Base-by-base conservation (phyloP, 1,140 invertebrate genomes). In the Caligus rogercresseyi region DNA sequence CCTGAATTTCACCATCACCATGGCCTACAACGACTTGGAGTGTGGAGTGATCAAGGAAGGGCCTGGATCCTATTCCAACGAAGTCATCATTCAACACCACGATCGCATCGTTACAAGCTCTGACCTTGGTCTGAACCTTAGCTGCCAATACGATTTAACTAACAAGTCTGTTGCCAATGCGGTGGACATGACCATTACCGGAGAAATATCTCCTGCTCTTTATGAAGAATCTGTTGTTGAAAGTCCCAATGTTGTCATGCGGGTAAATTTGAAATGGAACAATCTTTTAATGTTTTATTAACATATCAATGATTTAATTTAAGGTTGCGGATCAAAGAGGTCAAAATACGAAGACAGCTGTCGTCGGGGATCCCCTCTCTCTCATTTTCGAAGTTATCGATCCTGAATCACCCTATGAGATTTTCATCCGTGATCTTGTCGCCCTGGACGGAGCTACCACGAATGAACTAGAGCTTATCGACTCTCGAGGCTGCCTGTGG, bases 101-200 rank as follows among this genome's bases (percentile, higher is more conserved):
- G 89, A 93, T 71, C 89, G 87, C 65, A 92, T 94, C 67, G 88
- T 94, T 53, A 94, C 90, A 51, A 90, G 87, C 52, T 88, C 87
- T 3, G 89, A 93, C 79, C 78, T 93, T 67, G 89, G 89, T 1
- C 77, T 93, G 21, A 87, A 87, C 2, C 84, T 93, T 23, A 88
- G 88, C 65, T 93, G 90, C 72, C 88, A 91, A 70, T 93, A 92
- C 72, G 89, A 93, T 72, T 78, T 93, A 51, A 87, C 85, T 63
- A 93, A 94, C 73, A 90, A 89, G 74, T 90, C 86, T 23, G 87
- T 94, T 4, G 85, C 86, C 11, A 92, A 93, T 74, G 24, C 59
- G 11, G 85, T 90, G 11, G 87, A 90, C 71, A 78, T 90, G 52
- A 86, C 84, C 53, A 86, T 92, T n/a, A 82, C 83, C 65, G 85